Evolutionary conservation across 1,140 invertebrate species (phyloP), one percentile per base, ranked within the genome.

Genomic region (Drosophila neocordata): DNA sequence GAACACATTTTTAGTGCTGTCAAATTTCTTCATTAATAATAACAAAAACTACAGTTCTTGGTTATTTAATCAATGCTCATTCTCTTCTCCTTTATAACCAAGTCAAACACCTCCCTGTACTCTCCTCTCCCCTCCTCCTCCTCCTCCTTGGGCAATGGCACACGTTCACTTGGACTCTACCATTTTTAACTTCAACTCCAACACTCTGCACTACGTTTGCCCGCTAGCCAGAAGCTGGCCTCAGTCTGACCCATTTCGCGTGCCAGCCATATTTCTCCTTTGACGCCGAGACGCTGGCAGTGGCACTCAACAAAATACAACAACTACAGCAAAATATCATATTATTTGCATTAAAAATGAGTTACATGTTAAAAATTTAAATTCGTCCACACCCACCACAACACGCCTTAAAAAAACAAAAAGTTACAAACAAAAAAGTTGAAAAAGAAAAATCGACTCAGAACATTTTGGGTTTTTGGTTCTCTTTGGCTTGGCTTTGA

Each of bases 331-430:
- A 31, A 60, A 69, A 78, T 56, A 65, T 75, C 77, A 72, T 85
- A 87, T 87, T 87, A 70, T 85, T 85, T 85, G 82, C 82, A 71
- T 85, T 87, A 87, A 81, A 87, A 85, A 87, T 85, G 82, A 85
- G 82, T 85, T 85, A 87, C 82, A 85, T 78, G 82, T 81, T 81
- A 62, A 85, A 85, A 81, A 87, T 87, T 85, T 85, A 87, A 80
- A 87, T 85, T 85, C 68, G 65, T 75, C 81, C 82, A 87, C 82
- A 85, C 82, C 81, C 77, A 85, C 81, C 63, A 66, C 41, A 69
- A 64, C 79, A 82, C 79, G 79, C 79, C 79, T 69, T 63, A 55
- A 53, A 48, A 31, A 31, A 31, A 6, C 0, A 31, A 31, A 31
- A 31, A 31, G 7, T 6, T 6, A 31, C 27, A 31, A 31, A 31